Evolutionary conservation across 2,888 invertebrate species (phyloP).

Genomic region (Tridacna crocea): DNA sequence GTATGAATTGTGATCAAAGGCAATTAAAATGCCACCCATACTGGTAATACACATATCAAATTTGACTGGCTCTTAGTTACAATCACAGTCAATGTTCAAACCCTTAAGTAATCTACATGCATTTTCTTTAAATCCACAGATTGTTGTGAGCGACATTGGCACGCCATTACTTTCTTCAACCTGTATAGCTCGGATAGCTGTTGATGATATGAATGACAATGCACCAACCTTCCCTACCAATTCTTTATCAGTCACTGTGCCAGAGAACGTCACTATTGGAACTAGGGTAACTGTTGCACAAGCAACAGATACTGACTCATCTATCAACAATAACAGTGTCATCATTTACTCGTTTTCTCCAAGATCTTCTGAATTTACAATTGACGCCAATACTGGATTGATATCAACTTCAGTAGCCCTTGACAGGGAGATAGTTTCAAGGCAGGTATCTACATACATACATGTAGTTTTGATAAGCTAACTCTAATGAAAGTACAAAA

Average conservation of each 20-base stretch:
- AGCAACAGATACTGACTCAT: conserved; percentile 72
- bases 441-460: neutral
- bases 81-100: too few relatives aligned
- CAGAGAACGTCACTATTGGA: conserved; percentile 66
- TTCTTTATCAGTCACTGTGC: conserved; percentile 62
- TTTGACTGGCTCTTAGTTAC: too few relatives aligned
- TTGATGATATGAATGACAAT: conserved; percentile 76
- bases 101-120: too few relatives aligned
- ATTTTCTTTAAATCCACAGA: too few relatives aligned
- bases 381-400: conserved; percentile 63
- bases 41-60: too few relatives aligned
- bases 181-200: conserved; percentile 62
- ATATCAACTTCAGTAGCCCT: conserved; percentile 65
- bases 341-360: conserved; percentile 61
- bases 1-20: too few relatives aligned
- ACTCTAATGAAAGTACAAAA: too few relatives aligned
- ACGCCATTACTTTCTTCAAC: conserved; percentile 61
- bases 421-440: conserved; percentile 75
- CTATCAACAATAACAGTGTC: conserved; percentile 71
- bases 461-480: too few relatives aligned
- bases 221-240: conserved; percentile 64
- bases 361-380: conserved; percentile 60
- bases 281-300: conserved; percentile 62
- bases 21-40: too few relatives aligned
- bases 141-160: conserved; percentile 72